Conservation (phyloP, 2,113 vertebrate genomes). For the Brachypteracias leptosomus region DNA sequence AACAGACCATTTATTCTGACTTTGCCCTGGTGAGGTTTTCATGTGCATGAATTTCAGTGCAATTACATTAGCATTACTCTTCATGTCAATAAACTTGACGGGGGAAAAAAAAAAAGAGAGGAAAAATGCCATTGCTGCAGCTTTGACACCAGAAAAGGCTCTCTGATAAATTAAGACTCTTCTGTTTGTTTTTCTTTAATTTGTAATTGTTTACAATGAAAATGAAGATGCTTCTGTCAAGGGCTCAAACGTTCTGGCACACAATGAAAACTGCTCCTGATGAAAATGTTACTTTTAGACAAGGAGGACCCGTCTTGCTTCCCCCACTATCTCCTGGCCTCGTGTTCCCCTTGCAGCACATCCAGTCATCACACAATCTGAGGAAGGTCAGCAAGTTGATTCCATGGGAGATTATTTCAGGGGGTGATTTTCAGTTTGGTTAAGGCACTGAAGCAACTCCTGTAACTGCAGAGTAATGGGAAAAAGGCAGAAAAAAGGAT, state of each 20-base stretch:
- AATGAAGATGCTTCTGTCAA: neutral
- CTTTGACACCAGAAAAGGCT: neutral
- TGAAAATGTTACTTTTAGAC: neutral
- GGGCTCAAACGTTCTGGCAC: neutral
- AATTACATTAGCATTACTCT: slow-evolving; percentile 47
- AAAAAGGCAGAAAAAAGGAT: neutral
- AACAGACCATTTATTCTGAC: neutral
- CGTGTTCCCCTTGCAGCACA: neutral
- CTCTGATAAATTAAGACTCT: neutral
- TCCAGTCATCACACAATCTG: rapidly evolving
- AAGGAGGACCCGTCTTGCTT: neutral
- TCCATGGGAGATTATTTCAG: neutral
- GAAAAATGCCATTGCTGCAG: neutral
- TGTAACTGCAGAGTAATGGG: neutral
- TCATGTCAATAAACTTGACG: slow-evolving; percentile 9
- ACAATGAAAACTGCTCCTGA: neutral
- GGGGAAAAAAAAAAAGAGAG: neutral
- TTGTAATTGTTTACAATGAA: neutral
- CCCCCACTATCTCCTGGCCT: neutral
- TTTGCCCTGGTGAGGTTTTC: slow-evolving; percentile 18
- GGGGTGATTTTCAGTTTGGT: neutral
- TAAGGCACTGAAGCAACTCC: neutral
- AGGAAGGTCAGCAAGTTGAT: neutral
- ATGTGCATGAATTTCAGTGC: slow-evolving; percentile 32
- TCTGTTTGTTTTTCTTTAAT: neutral